These are phyloP conservation scores for Drosophila paramelanica DNA, from an alignment of 2,888 invertebrate species.

Conservation along the genomic window DNA sequence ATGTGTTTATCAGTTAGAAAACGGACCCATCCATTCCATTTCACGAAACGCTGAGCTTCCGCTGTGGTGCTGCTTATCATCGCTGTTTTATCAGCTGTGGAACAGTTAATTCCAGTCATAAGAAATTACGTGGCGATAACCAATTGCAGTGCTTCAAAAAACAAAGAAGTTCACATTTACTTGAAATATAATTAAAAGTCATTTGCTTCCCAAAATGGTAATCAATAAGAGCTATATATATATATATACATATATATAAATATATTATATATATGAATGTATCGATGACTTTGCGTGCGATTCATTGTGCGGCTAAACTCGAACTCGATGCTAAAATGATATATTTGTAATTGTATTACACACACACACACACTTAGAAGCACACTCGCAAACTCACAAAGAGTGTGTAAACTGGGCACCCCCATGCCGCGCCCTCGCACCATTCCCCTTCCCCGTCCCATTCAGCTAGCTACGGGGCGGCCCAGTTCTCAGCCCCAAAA, in stretches of 20 bases:
- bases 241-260: background rate
- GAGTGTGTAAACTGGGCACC: slow-evolving; percentile 14
- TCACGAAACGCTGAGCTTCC: slow-evolving; percentile 22
- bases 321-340: slow-evolving; percentile 30
- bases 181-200: slow-evolving; percentile 24
- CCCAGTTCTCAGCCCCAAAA: slow-evolving; percentile 67
- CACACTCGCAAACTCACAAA: background rate
- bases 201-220: slow-evolving; percentile 28
- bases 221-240: slow-evolving; percentile 33
- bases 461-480: slow-evolving; percentile 42
- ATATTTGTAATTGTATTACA: slow-evolving; percentile 43
- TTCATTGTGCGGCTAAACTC: slow-evolving; percentile 32
- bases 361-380: slow-evolving; percentile 2
- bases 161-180: background rate
- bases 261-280: background rate
- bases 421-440: background rate
- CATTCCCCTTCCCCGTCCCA: background rate
- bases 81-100: slow-evolving; percentile 30
- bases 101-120: slow-evolving; percentile 6
- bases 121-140: slow-evolving; percentile 44
- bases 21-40: slow-evolving; percentile 1
- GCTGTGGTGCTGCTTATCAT: slow-evolving; percentile 34
- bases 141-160: slow-evolving; percentile 15
- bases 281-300: slow-evolving; percentile 1
- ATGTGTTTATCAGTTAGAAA: slow-evolving; percentile 12